These are phyloP conservation scores for Apostichopus californicus DNA, from an alignment of 35 echinoderm and acorn worm species.

Conservation along the genomic window DNA sequence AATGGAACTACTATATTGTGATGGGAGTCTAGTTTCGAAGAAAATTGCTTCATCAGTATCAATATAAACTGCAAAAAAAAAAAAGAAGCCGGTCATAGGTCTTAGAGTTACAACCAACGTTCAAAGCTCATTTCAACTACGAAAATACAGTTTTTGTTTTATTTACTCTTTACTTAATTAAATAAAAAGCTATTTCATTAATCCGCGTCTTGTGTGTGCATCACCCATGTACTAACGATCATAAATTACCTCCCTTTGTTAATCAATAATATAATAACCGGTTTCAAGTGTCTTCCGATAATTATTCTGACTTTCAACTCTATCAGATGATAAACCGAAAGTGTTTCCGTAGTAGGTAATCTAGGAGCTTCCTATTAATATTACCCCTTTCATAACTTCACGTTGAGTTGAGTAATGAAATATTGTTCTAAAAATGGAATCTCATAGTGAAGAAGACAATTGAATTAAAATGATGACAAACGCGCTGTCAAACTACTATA, in stretches of 20 bases:
- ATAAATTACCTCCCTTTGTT: neutral
- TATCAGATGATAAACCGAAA: neutral
- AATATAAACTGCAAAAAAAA: too few relatives aligned
- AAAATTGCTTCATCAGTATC: too few relatives aligned
- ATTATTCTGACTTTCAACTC: neutral
- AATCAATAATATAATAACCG: neutral
- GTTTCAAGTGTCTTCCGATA: neutral
- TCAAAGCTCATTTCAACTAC: too few relatives aligned
- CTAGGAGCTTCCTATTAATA: neutral
- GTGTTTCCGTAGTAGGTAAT: slow-evolving; percentile 29
- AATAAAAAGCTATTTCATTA: too few relatives aligned
- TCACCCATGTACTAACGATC: too few relatives aligned
- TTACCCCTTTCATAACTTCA: neutral
- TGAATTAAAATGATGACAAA: neutral
- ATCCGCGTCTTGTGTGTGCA: too few relatives aligned
- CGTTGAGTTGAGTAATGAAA: slow-evolving; percentile 18
- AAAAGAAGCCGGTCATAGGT: too few relatives aligned
- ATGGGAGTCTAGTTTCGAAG: too few relatives aligned
- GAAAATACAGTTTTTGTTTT: too few relatives aligned
- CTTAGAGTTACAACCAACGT: too few relatives aligned
- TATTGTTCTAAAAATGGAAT: slow-evolving; percentile 25
- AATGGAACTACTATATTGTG: too few relatives aligned
- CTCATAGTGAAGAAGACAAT: neutral
- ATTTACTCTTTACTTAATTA: too few relatives aligned
- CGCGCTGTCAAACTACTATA: neutral